Evolutionary conservation across 2,797 vertebrate genomes (phyloP), one percentile per base, ranked within the genome.

Genomic region (Protonibea diacanthus): DNA sequence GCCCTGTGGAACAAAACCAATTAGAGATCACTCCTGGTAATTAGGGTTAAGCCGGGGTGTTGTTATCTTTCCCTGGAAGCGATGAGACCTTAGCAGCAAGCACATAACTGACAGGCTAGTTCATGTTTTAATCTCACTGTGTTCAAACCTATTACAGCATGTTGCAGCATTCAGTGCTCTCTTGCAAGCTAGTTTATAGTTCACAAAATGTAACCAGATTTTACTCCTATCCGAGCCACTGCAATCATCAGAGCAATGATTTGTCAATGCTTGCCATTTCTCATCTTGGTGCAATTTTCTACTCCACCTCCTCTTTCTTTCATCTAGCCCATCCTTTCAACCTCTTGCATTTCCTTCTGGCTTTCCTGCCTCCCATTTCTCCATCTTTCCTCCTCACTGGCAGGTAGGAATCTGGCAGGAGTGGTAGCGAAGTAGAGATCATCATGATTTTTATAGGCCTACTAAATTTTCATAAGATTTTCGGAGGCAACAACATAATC

Each of bases 381-480:
- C 60, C 51, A 75, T 74, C 72, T 48, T 44, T 64, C 58, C 57
- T 17, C 23, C 81, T 84, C 23, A 20, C 52, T 67, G 44, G 15
- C 74, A 77, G 72, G 60, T 15, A 40, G 23, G 72, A 70, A 4
- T 68, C 62, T 84, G 69, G 64, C 60, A 68, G 56, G 40, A 63
- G 68, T 42, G 49, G 67, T 3, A 14, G 68, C 12, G 79, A 83
- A 75, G 83, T 82, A 73, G 67, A 78, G 62, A 80, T 85, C 72
- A 84, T 86, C 69, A 86, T 81, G 81, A 87, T 75, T 90, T 89
- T 92, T 86, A 76, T 85, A 38, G 33, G 33, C 33, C 33, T 2
- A 38, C 82, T 81, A 83, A 82, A 83, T 75, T 85, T 82, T 88
- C 62, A 29, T 89, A 82, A 90, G 84, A 84, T 91, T 93, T 93